Evolutionary conservation across 2,113 vertebrate genomes (phyloP).

Genomic region (crab-eating macaque (Macaca fascicularis)): T2T-MFA8v1.1 NC_088381.1:20802501-20803000

Average conservation of each 20-base stretch:
- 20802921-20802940: neutral
- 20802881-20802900: neutral
- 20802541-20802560: neutral
- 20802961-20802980: slow-evolving; percentile 44
- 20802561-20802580: slow-evolving; percentile 5
- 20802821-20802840: neutral
- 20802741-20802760: neutral
- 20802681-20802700: neutral
- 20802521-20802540: neutral
- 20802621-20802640: neutral
- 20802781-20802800: neutral
- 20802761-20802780: neutral
- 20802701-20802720: neutral
- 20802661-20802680: neutral
- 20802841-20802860: neutral
- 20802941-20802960: slow-evolving; percentile 32
- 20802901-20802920: neutral
- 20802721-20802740: slow-evolving; percentile 8
- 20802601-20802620: neutral
- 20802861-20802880: neutral
- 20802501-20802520: neutral
- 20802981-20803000: slow-evolving; percentile 37
- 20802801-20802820: neutral
- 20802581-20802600: neutral
- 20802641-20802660: neutral